phyloP scores from a whole-genome alignment of 2,888 invertebrate species.

The Amphimallon solstitiale region DNA sequence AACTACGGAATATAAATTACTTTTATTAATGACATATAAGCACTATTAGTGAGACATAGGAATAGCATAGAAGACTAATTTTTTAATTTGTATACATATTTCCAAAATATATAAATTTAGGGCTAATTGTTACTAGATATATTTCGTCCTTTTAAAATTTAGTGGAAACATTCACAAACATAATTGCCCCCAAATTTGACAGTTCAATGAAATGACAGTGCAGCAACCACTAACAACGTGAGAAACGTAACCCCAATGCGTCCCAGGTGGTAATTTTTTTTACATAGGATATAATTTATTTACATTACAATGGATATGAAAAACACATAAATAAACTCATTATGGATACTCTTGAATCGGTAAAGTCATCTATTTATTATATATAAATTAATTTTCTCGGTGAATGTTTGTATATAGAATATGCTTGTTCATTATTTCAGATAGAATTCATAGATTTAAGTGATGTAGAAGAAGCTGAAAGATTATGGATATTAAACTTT shows the following conservation, averaged over 20 bases:
- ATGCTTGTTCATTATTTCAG: constrained; percentile 22
- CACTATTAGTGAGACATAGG: too few species aligned
- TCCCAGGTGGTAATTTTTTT: constrained; percentile 37
- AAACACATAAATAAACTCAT: constrained; percentile 14
- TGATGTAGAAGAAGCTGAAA: constrained; percentile 76
- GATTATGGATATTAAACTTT: constrained; percentile 71
- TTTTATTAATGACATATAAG: too few species aligned
- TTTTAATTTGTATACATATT: too few species aligned
- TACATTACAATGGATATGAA: constrained; percentile 29
- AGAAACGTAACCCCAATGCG: constrained; percentile 39
- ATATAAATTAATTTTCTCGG: neutral
- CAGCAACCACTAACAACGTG: constrained; percentile 38
- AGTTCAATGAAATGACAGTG: constrained; percentile 33
- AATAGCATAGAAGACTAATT: too few species aligned
- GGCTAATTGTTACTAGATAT: too few species aligned
- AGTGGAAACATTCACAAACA: too few species aligned
- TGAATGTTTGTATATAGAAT: constrained; percentile 1
- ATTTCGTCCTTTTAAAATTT: too few species aligned
- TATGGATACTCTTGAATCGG: constrained; percentile 33
- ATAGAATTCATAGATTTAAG: constrained; percentile 79
- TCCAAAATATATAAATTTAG: too few species aligned
- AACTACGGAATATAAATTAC: too few species aligned
- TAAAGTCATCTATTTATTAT: constrained; percentile 10
- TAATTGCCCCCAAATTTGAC: neutral
- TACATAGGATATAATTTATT: constrained; percentile 4